phyloP scores from a whole-genome alignment of 1,140 invertebrate genomes.

The Cotesia vestalis region DNA sequence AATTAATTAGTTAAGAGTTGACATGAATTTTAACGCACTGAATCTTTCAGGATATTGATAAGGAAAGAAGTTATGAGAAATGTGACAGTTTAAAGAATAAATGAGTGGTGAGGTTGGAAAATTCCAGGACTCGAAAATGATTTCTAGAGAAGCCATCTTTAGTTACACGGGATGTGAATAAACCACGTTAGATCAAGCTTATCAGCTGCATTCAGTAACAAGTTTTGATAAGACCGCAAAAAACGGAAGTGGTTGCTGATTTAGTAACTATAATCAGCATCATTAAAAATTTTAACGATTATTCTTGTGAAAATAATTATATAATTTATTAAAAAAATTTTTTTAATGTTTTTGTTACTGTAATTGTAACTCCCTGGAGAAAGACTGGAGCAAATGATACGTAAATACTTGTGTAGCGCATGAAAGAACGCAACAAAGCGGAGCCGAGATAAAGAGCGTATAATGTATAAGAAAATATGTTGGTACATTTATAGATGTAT shows the following conservation, averaged over 20 bases:
- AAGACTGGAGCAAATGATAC: conserved; percentile 16
- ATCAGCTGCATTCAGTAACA: conserved; percentile 1
- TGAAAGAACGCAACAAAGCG: conserved; percentile 17
- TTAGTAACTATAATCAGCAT: not conserved
- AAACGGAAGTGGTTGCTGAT: conserved; percentile 21
- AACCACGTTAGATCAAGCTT: conserved; percentile 18
- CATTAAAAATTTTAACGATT: not conserved
- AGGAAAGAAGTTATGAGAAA: too few relatives aligned
- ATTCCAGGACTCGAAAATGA: not conserved
- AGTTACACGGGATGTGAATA: conserved; percentile 23
- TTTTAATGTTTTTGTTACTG: too few relatives aligned
- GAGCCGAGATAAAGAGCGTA: conserved; percentile 24
- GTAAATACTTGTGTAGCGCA: too few relatives aligned
- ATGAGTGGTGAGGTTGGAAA: not conserved
- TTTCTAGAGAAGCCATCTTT: not conserved
- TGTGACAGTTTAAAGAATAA: not conserved
- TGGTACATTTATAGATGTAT: conserved; percentile 6
- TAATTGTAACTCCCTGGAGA: not conserved
- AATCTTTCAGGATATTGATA: too few relatives aligned
- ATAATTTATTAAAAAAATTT: too few relatives aligned
- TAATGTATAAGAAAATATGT: conserved; percentile 2
- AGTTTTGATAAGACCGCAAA: conserved; percentile 17
- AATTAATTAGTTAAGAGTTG: too few relatives aligned
- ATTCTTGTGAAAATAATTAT: too few relatives aligned
- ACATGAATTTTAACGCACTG: too few relatives aligned